Conservation (phyloP, 2,797 vertebrate species). For the Dicrostonyx torquatus region DNA sequence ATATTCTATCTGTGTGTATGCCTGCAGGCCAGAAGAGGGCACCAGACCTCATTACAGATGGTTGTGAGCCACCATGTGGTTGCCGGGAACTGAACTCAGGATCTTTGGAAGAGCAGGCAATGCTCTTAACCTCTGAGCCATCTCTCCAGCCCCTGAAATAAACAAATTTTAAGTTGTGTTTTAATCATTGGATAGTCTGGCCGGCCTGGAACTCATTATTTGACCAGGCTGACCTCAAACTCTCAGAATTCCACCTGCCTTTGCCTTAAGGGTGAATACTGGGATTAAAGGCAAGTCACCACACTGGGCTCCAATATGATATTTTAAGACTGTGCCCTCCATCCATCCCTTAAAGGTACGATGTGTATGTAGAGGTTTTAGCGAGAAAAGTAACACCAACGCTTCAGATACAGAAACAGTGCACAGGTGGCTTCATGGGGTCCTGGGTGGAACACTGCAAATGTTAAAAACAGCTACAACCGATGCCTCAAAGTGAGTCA, state of each 20-base stretch:
- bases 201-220: background rate
- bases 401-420: background rate
- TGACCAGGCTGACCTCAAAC: background rate
- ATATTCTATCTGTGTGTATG: too few species aligned
- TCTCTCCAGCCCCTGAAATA: too few species aligned
- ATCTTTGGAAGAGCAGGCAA: too few species aligned
- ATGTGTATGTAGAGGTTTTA: background rate
- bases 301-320: background rate
- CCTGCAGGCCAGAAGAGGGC: too few species aligned
- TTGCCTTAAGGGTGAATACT: background rate
- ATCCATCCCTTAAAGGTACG: background rate
- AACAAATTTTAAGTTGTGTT: background rate
- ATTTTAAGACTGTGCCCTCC: background rate
- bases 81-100: too few species aligned
- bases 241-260: background rate
- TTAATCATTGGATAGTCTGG: background rate
- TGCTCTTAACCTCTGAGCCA: too few species aligned
- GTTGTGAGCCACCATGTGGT: too few species aligned
- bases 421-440: background rate
- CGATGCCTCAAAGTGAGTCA: background rate
- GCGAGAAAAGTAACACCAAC: background rate
- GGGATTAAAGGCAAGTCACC: background rate
- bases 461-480: background rate
- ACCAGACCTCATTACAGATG: too few species aligned
- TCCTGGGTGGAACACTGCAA: background rate